A percentile compares a stretch with the other conserved stretches of the same genome.
Evolutionary conservation across 2,797 vertebrate species (phyloP).

Genomic region (Propithecus deckenii): DNA sequence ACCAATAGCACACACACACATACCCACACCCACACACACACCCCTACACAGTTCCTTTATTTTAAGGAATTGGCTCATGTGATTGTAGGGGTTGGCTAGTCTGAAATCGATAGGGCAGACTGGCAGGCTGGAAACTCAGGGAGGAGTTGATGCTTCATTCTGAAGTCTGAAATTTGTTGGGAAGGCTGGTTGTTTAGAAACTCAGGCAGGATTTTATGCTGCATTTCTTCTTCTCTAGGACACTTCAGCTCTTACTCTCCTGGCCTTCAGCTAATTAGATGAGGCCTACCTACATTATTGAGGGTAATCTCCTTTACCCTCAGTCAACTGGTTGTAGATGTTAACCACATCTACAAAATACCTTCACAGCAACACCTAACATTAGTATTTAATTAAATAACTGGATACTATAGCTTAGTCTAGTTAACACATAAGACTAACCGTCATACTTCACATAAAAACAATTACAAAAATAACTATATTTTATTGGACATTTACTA

Average conservation of each 20-base stretch:
- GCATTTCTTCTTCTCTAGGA: conserved; percentile 27
- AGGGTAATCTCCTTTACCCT: neutral
- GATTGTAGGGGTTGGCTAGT: neutral
- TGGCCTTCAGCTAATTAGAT: neutral
- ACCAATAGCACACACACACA: neutral
- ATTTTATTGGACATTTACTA: neutral
- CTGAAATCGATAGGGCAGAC: neutral
- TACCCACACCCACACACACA: too few relatives aligned
- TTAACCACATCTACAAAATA: conserved; percentile 15
- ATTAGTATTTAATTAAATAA: neutral
- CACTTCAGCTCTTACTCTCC: neutral
- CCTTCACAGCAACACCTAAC: neutral
- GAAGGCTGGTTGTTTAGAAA: neutral
- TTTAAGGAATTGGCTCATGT: neutral
- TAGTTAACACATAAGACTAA: neutral
- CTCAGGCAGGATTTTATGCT: neutral
- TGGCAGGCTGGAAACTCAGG: neutral
- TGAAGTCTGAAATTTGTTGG: neutral
- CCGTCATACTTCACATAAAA: neutral
- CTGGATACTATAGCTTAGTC: neutral
- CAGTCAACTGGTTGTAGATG: neutral
- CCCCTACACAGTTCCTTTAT: neutral
- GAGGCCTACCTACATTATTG: neutral
- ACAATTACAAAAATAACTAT: neutral
- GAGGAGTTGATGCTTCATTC: neutral